Evolutionary conservation across 2,113 vertebrate species (phyloP), one percentile per base, ranked within the genome.

Genomic region (Oxygymnocypris stewartii): DNA sequence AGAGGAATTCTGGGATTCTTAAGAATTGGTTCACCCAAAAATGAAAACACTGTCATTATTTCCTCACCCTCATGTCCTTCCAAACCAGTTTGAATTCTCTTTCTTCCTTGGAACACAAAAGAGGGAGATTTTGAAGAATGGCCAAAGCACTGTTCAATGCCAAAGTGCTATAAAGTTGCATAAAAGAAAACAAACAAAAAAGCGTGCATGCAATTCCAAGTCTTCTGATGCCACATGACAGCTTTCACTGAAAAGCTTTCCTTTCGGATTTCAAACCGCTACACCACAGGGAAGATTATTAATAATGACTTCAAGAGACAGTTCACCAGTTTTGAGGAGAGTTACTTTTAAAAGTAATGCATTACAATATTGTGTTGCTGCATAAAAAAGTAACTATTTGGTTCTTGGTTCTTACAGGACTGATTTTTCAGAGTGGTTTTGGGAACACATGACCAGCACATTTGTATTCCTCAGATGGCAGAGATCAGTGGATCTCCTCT

Each of bases 401-500:
- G 2, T 57, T 57, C 2, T n/a, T n/a, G n/a, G n/a, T n/a, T n/a
- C n/a, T n/a, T 89, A 83, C 77, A 67, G 31, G 69, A 84, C 18
- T 14, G 73, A 37, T 59, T 57, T 47, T 83, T 89, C 25, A 85
- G 84, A 57, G 74, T 44, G 85, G 85, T 87, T 86, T 77, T 47
- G 78, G 18, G 85, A 67, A 57, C 79, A 81, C 18, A 59, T 25
- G 25, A 85, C 16, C 42, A 82, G 54, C 18, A 9, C 84, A 89
- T 93, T 84, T 37, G 37, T 92, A 88, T 90, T 87, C 80, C 77
- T 85, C 71, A 84, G 84, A 80, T 49, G 84, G 67, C 86, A 82
- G 35, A 84, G 88, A 93, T 92, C 87, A 89, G 87, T 90, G 78
- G 80, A 88, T 85, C 90, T 86, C 88, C 88, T 90, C 88, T 51